A percentile compares a stretch with the other conserved stretches of the same genome.
phyloP scores from a whole-genome alignment of 2,888 invertebrate species.

The Muschampia plurimacula region DNA sequence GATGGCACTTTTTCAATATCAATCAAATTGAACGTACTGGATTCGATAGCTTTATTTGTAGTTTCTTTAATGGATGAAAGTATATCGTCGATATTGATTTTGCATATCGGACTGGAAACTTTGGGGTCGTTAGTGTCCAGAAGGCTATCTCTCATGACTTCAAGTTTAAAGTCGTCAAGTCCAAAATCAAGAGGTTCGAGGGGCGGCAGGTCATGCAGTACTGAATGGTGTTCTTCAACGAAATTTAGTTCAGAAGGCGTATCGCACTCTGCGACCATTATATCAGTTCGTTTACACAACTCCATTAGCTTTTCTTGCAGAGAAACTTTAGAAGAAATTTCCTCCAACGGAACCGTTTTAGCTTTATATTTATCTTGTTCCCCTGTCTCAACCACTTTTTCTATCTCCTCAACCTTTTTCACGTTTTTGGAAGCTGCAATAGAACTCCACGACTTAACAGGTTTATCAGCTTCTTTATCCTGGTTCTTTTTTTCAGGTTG shows the following conservation, averaged over 20 bases:
- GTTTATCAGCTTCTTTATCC: slow-evolving; percentile 58
- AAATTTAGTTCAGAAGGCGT: slow-evolving; percentile 75
- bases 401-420: slow-evolving; percentile 54
- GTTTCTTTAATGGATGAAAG: slow-evolving; percentile 75
- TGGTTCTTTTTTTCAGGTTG: slow-evolving; percentile 55
- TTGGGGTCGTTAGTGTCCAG: slow-evolving; percentile 67
- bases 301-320: slow-evolving; percentile 76
- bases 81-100: slow-evolving; percentile 79
- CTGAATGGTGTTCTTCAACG: slow-evolving; percentile 78
- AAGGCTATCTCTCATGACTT: slow-evolving; percentile 78
- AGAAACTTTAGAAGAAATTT: slow-evolving; percentile 53
- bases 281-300: slow-evolving; percentile 77
- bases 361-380: slow-evolving; percentile 46
- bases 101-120: slow-evolving; percentile 75
- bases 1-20: slow-evolving; percentile 74
- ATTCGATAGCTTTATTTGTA: slow-evolving; percentile 64
- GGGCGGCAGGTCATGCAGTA: slow-evolving; percentile 69
- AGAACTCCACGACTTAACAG: slow-evolving; percentile 83
- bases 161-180: slow-evolving; percentile 76
- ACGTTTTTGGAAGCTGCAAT: slow-evolving; percentile 74
- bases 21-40: slow-evolving; percentile 74
- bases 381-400: slow-evolving; percentile 36
- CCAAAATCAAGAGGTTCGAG: slow-evolving; percentile 74
- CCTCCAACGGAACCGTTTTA: slow-evolving; percentile 36
- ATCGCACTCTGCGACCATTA: slow-evolving; percentile 80